Evolutionary conservation across 2,888 invertebrate genomes (phyloP).

Genomic region (Harpalus rufipes): DNA sequence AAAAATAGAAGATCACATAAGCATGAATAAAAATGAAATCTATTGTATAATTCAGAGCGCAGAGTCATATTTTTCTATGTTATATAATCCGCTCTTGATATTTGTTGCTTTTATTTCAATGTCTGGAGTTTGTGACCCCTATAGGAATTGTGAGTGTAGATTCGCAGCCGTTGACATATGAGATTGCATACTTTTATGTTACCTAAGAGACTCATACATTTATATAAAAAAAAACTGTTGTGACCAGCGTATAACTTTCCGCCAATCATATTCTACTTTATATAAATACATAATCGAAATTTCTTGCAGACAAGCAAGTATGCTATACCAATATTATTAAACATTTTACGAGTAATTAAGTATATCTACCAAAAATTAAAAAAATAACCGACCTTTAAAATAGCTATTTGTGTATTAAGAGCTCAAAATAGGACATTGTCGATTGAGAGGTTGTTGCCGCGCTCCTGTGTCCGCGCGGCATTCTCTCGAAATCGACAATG

Average conservation of each 20-base stretch:
- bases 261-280: background rate
- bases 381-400: too few species aligned
- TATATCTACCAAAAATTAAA: too few species aligned
- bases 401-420: too few species aligned
- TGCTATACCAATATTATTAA: too few species aligned
- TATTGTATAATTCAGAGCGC: background rate
- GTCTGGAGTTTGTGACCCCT: background rate
- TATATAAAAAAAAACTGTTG: background rate
- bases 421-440: too few species aligned
- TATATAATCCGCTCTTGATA: background rate
- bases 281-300: background rate
- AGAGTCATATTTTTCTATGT: background rate
- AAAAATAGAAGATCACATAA: too few species aligned
- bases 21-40: background rate
- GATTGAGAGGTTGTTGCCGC: too few species aligned
- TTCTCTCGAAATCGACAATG: too few species aligned
- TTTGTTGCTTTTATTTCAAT: conserved; percentile 4
- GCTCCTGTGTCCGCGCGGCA: too few species aligned
- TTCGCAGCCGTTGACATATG: background rate
- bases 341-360: too few species aligned
- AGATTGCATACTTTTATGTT: conserved; percentile 6
- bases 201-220: background rate
- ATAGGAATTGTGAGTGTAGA: background rate
- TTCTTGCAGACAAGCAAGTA: background rate
- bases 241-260: background rate